A percentile compares a stretch with the other conserved stretches of the same genome.
These are phyloP conservation scores for Phalacrocorax aristotelis DNA, from an alignment of 2,113 vertebrate genomes.

Conservation along the genomic window DNA sequence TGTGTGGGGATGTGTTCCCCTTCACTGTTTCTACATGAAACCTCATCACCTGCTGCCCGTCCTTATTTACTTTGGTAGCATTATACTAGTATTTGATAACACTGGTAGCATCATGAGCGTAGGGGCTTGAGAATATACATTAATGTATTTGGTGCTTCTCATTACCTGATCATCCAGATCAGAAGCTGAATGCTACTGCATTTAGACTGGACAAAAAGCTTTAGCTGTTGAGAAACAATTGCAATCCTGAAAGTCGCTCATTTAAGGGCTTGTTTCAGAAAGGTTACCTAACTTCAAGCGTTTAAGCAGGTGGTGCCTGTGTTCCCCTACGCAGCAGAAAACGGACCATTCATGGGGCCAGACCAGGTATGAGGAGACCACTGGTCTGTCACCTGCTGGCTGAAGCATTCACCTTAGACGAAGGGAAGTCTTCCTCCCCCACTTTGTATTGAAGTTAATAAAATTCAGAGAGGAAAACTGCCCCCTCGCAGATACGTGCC, in stretches of 20 bases:
- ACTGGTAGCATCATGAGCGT: neutral
- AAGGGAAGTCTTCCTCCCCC: neutral
- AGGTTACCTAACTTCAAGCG: neutral
- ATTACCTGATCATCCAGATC: neutral
- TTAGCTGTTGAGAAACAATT: neutral
- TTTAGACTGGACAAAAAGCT: neutral
- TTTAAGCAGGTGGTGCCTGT: neutral
- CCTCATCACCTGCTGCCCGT: neutral
- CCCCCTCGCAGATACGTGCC: accelerated
- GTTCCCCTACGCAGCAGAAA: neutral
- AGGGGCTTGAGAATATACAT: neutral
- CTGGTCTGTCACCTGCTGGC: neutral
- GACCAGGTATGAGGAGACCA: neutral
- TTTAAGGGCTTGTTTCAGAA: neutral
- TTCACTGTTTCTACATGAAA: neutral
- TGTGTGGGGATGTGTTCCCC: neutral
- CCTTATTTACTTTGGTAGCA: neutral
- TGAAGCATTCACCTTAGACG: neutral
- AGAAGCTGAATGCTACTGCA: neutral
- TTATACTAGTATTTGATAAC: neutral
- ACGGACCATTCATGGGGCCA: neutral
- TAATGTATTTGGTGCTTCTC: neutral
- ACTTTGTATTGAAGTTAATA: neutral
- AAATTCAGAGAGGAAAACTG: neutral
- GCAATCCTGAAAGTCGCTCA: neutral